phyloP scores from a whole-genome alignment of 1,140 invertebrate genomes.

The Atta colombica region DNA sequence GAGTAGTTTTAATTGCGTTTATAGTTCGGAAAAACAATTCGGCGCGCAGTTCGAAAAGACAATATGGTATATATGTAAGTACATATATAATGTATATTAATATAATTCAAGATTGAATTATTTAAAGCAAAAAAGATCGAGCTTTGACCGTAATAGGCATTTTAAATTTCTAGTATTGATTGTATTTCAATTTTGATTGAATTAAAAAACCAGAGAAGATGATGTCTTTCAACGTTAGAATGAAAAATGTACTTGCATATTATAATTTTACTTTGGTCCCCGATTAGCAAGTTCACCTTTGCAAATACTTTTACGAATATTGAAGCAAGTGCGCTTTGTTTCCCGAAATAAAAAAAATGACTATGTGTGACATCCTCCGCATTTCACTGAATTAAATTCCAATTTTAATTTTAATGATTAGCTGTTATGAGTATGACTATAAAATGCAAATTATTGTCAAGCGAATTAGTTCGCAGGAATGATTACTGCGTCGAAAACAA shows the following conservation, averaged over 20 bases:
- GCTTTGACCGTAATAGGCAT: too few species aligned
- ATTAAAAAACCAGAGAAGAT: neutral
- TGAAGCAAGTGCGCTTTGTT: neutral
- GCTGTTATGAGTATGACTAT: neutral
- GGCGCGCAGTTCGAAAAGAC: too few species aligned
- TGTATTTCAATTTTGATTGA: neutral
- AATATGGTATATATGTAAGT: too few species aligned
- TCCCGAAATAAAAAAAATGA: neutral
- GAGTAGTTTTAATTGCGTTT: too few species aligned
- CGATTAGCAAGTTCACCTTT: neutral
- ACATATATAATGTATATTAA: too few species aligned
- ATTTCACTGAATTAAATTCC: neutral
- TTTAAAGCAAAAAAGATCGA: too few species aligned
- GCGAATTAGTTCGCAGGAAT: neutral
- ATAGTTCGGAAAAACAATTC: too few species aligned
- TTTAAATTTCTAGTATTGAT: too few species aligned
- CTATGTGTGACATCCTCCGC: too few species aligned
- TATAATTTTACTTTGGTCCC: slow-evolving; percentile 8
- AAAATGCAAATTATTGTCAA: neutral
- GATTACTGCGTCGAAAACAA: slow-evolving; percentile 21
- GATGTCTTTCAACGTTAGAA: neutral
- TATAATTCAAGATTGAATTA: too few species aligned
- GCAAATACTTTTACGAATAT: neutral
- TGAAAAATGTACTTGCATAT: neutral
- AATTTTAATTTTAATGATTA: neutral